Conservation (phyloP, 2,113 vertebrate species). For the Caranx ignobilis region DNA sequence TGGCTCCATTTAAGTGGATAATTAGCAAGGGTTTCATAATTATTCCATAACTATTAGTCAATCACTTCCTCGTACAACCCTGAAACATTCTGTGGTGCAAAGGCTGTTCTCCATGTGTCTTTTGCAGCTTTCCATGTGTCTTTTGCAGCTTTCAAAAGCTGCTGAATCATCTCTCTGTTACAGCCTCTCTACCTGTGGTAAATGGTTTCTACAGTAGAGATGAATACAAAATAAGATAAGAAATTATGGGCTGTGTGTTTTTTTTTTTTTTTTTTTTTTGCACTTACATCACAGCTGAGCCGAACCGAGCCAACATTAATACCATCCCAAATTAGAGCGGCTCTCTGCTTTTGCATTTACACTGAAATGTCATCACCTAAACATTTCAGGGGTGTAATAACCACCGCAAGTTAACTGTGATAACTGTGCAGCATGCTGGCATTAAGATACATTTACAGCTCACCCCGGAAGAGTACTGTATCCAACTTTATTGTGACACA, state of each 20-base stretch:
- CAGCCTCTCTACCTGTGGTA: conserved; percentile 25
- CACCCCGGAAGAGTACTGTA: conserved; percentile 54
- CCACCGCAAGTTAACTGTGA: conserved; percentile 49
- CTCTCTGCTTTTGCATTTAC: conserved; percentile 36
- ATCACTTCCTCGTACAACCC: conserved; percentile 24
- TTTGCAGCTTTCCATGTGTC: conserved; percentile 31
- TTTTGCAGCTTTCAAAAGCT: conserved; percentile 22
- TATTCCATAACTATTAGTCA: conserved; percentile 20
- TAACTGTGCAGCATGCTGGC: conserved; percentile 57
- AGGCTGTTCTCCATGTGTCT: neutral
- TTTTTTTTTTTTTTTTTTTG: neutral
- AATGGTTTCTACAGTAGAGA: conserved; percentile 5
- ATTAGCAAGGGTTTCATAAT: too few relatives aligned
- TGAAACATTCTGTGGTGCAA: conserved; percentile 15
- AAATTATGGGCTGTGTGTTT: conserved; percentile 11
- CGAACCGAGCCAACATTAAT: conserved; percentile 1
- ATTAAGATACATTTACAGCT: conserved; percentile 69
- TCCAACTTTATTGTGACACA: conserved; percentile 53
- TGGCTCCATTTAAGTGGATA: neutral
- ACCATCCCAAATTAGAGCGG: conserved; percentile 10
- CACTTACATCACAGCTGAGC: conserved; percentile 22
- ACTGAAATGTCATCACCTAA: conserved; percentile 50
- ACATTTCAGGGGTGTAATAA: conserved; percentile 62
- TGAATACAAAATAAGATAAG: conserved; percentile 27
- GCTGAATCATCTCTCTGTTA: conserved; percentile 25